A percentile compares a stretch with the other conserved stretches of the same genome.
phyloP scores from a whole-genome alignment of 2,113 vertebrate species.

The Psettodes erumei region DNA sequence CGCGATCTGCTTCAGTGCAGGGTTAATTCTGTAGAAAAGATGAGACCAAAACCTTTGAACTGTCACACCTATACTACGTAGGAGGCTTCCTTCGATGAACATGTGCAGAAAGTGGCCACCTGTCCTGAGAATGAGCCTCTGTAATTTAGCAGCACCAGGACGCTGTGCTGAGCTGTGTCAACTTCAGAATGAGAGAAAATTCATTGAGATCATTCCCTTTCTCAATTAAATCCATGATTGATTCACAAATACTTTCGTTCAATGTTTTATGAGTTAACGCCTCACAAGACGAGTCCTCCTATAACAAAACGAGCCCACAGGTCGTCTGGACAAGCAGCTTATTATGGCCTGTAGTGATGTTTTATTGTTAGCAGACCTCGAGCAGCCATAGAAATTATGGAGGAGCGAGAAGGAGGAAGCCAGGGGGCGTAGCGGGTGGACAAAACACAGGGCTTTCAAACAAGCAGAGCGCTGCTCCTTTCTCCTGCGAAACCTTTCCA shows the following conservation, averaged over 20 bases:
- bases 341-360: background rate
- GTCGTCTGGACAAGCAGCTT: background rate
- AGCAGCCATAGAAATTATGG: background rate
- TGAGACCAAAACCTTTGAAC: conserved; percentile 10
- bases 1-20: conserved; percentile 1
- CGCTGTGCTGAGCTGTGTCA: background rate
- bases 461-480: background rate
- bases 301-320: background rate
- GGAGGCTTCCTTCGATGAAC: conserved; percentile 17
- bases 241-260: background rate
- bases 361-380: no score
- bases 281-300: background rate
- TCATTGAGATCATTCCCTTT: background rate
- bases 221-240: background rate
- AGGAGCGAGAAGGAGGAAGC: background rate
- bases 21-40: conserved; percentile 35
- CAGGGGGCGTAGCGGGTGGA: no score
- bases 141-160: background rate
- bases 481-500: background rate
- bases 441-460: no score
- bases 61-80: conserved; percentile 13
- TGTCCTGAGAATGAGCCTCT: conserved; percentile 17
- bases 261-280: background rate
- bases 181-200: background rate
- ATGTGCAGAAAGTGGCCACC: conserved; percentile 31